phyloP scores from a whole-genome alignment of 2,888 invertebrate genomes.

The Lasioglossum zephyrum region DNA sequence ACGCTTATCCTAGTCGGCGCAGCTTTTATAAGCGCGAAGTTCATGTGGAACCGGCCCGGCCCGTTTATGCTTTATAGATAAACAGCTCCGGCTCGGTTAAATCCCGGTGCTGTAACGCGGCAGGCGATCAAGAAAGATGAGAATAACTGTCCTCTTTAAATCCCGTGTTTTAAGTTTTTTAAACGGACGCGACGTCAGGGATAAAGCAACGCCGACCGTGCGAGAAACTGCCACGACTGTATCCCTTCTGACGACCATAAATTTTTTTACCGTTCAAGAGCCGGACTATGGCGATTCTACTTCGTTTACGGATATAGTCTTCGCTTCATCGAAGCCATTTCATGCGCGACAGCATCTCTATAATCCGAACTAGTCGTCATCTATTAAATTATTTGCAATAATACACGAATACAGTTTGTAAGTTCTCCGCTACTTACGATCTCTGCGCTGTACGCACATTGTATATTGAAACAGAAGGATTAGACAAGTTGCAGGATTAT shows the following conservation, averaged over 20 bases:
- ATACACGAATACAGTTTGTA: too few relatives aligned
- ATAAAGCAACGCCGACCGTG: background rate
- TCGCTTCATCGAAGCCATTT: too few relatives aligned
- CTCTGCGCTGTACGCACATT: too few relatives aligned
- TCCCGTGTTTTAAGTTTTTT: conserved; percentile 10
- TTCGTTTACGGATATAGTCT: too few relatives aligned
- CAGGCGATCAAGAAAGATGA: background rate
- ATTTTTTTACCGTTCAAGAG: background rate
- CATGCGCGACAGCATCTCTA: too few relatives aligned
- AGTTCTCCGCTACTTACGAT: too few relatives aligned
- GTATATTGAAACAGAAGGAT: too few relatives aligned
- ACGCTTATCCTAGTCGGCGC: background rate
- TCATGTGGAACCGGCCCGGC: background rate
- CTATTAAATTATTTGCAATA: background rate
- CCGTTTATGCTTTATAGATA: conserved; percentile 8
- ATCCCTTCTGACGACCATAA: conserved; percentile 7
- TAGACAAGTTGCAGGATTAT: too few relatives aligned
- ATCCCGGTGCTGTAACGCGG: background rate
- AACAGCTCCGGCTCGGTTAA: background rate
- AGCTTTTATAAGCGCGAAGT: conserved; percentile 15
- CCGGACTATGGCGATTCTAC: background rate
- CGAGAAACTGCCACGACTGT: background rate
- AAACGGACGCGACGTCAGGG: background rate
- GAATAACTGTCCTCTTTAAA: conserved; percentile 4
- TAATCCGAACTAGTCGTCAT: background rate